A percentile compares a stretch with the other conserved stretches of the same genome.
Evolutionary conservation across 2,113 vertebrate species (phyloP).

Genomic region (Toxotes jaculatrix): DNA sequence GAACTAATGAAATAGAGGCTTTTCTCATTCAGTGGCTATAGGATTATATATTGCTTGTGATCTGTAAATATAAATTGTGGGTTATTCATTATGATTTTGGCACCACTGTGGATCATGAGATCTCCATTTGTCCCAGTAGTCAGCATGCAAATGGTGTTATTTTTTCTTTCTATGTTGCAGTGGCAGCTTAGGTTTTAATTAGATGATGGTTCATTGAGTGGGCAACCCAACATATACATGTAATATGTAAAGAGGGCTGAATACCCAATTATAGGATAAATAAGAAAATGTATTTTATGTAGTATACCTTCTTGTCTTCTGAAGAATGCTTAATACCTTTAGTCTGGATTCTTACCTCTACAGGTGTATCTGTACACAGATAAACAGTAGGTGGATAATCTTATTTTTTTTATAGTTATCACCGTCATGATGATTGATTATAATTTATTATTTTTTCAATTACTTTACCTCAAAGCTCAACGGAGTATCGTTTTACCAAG

Average conservation of each 20-base stretch:
- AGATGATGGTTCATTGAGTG: background rate
- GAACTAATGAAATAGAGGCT: too few relatives aligned
- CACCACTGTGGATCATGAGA: background rate
- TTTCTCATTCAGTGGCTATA: constrained; percentile 3
- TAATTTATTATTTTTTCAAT: background rate
- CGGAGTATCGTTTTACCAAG: constrained; percentile 1
- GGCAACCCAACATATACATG: background rate
- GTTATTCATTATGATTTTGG: background rate
- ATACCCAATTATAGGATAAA: background rate
- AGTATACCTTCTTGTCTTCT: too few relatives aligned
- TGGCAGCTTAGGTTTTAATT: background rate
- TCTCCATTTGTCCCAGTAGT: background rate
- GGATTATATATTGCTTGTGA: background rate
- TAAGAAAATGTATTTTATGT: background rate
- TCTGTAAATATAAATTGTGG: constrained; percentile 3
- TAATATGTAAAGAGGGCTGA: constrained; percentile 3
- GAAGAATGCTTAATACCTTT: too few relatives aligned
- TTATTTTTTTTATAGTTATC: too few relatives aligned
- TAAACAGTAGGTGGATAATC: too few relatives aligned
- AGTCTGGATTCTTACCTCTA: too few relatives aligned
- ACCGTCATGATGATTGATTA: background rate
- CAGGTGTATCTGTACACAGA: too few relatives aligned
- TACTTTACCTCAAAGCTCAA: background rate
- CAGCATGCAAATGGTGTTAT: background rate
- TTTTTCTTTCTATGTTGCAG: constrained; percentile 1